phyloP scores from a whole-genome alignment of 2,797 vertebrate species.

The Tauraco hartlaubi region DNA sequence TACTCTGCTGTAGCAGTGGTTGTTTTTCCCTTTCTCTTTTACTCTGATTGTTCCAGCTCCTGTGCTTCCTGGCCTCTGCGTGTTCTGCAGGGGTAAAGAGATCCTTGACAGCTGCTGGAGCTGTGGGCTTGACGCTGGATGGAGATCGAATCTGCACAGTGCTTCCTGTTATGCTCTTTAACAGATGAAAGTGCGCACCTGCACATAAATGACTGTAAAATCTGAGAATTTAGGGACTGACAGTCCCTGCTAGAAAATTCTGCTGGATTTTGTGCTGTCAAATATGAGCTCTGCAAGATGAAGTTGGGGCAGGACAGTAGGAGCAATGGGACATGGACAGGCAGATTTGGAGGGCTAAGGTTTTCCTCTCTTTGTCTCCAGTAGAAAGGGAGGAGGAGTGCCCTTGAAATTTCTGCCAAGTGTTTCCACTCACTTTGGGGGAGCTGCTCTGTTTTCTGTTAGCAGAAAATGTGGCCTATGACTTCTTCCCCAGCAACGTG shows the following conservation, averaged over 20 bases:
- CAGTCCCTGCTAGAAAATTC: neutral
- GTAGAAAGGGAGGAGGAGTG: neutral
- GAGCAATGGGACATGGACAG: neutral
- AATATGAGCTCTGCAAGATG: neutral
- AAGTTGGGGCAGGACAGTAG: neutral
- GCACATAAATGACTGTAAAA: neutral
- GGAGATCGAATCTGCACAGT: neutral
- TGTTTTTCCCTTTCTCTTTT: neutral
- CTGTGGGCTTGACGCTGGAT: fast-evolving
- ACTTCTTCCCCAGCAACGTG: neutral
- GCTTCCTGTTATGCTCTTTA: neutral
- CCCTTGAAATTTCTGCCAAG: neutral
- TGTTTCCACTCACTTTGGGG: neutral
- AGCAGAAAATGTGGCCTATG: neutral
- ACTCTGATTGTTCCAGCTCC: neutral
- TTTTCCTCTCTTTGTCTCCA: neutral
- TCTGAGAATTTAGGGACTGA: neutral
- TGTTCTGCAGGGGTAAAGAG: neutral
- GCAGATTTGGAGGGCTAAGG: neutral
- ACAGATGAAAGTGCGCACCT: neutral
- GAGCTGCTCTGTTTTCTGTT: neutral
- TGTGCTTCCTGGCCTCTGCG: neutral
- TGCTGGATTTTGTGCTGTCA: neutral
- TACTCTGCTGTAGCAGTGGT: neutral
- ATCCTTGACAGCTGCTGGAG: neutral